These are phyloP conservation scores for Galaxea fascicularis DNA, from an alignment of 92 coral and sea anemone species.

Conservation along the genomic window DNA sequence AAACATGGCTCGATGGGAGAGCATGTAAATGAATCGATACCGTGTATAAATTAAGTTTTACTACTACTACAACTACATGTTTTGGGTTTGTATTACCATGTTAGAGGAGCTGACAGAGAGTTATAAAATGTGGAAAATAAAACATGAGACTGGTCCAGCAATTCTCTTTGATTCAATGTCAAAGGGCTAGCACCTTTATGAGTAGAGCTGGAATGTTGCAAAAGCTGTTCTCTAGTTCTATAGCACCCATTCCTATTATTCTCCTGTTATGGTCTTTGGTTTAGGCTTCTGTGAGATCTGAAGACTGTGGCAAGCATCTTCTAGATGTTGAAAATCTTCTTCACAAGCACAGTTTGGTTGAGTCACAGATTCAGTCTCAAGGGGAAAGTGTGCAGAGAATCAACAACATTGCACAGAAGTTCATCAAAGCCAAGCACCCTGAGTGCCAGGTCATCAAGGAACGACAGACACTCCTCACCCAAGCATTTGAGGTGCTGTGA, in stretches of 20 bases:
- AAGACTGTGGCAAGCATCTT: slow-evolving; percentile 93
- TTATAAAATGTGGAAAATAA: too few relatives aligned
- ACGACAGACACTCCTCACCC: slow-evolving; percentile 75
- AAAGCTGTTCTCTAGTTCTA: background rate
- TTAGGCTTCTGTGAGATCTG: slow-evolving; percentile 87
- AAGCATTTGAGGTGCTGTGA: slow-evolving; percentile 77
- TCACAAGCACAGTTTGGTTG: slow-evolving; percentile 92
- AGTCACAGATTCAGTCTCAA: slow-evolving; percentile 89
- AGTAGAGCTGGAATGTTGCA: background rate
- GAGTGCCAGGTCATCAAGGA: slow-evolving; percentile 83
- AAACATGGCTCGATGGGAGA: too few relatives aligned
- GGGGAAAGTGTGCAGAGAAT: slow-evolving; percentile 83
- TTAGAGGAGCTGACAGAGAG: too few relatives aligned
- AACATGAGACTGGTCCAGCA: too few relatives aligned
- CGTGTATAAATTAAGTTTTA: too few relatives aligned
- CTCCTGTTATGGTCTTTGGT: slow-evolving; percentile 19
- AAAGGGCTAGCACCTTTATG: too few relatives aligned
- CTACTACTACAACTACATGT: too few relatives aligned
- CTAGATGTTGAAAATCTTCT: slow-evolving; percentile 93
- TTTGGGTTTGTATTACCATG: too few relatives aligned
- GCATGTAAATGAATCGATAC: too few relatives aligned
- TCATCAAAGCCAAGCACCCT: slow-evolving; percentile 86
- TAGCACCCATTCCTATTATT: background rate
- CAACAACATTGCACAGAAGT: slow-evolving; percentile 71
- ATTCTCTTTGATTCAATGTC: too few relatives aligned